phyloP scores from a whole-genome alignment of 2,888 invertebrate genomes.

The Papilio demoleus region DNA sequence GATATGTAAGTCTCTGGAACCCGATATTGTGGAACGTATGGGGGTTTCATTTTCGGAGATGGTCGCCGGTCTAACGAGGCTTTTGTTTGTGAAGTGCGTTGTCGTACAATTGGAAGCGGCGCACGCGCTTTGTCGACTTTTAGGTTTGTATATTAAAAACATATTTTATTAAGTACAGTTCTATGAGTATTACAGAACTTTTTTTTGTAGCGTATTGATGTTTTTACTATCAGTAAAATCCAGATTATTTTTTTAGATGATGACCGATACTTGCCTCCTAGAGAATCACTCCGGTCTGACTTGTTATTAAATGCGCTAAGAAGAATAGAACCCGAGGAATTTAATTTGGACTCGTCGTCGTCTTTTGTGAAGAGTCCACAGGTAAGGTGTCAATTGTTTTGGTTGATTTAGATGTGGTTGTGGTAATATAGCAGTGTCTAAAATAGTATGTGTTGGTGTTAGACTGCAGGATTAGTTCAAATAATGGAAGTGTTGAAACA shows the following conservation, averaged over 20 bases:
- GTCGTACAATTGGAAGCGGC: slow-evolving; percentile 75
- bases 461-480: slow-evolving; percentile 72
- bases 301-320: slow-evolving; percentile 68
- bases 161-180: no score
- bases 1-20: slow-evolving; percentile 85
- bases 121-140: slow-evolving; percentile 61
- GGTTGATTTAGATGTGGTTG: no score
- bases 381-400: slow-evolving; percentile 51
- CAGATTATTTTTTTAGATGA: slow-evolving; percentile 67
- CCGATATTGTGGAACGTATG: slow-evolving; percentile 84
- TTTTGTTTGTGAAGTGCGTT: slow-evolving; percentile 70
- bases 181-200: no score
- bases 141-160: slow-evolving; percentile 56
- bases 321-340: slow-evolving; percentile 66
- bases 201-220: no score
- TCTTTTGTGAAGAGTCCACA: slow-evolving; percentile 63
- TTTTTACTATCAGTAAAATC: no score
- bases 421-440: neutral
- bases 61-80: slow-evolving; percentile 65
- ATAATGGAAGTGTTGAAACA: slow-evolving; percentile 75
- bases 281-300: slow-evolving; percentile 70
- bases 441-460: slow-evolving; percentile 39
- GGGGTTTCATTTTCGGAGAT: slow-evolving; percentile 82
- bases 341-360: slow-evolving; percentile 66
- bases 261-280: slow-evolving; percentile 71